A percentile compares a stretch with the other conserved stretches of the same genome.
Conservation (phyloP, 1,140 invertebrate species). For the Ridgeia piscesae region DNA sequence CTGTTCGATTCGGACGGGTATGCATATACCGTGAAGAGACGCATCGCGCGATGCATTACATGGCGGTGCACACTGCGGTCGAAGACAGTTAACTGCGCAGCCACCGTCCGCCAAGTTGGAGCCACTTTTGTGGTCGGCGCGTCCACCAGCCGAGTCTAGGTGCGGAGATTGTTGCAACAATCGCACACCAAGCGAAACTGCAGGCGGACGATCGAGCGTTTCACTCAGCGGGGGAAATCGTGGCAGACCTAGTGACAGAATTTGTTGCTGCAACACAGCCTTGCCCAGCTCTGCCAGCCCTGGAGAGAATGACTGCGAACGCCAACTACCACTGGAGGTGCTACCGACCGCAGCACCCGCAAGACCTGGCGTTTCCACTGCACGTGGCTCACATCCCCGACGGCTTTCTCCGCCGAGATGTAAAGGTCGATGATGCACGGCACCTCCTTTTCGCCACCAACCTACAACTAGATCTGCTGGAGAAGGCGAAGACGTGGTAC, state of each 20-base stretch:
- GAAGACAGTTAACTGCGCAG: not conserved
- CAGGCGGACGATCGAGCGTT: too few relatives aligned
- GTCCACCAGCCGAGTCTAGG: not conserved
- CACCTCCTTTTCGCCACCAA: constrained; percentile 8
- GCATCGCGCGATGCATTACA: not conserved
- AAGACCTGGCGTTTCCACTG: not conserved
- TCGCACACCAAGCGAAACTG: too few relatives aligned
- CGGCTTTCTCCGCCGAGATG: not conserved
- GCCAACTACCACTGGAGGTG: not conserved
- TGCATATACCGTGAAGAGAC: not conserved
- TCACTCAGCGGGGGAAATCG: too few relatives aligned
- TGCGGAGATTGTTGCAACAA: too few relatives aligned
- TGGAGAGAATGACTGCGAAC: constrained; percentile 4
- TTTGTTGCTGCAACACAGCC: not conserved
- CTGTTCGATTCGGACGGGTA: not conserved
- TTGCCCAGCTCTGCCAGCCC: not conserved
- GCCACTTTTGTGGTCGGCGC: not conserved
- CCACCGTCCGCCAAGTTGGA: not conserved
- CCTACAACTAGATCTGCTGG: constrained; percentile 8
- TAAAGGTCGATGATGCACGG: not conserved
- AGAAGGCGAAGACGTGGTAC: constrained; percentile 15
- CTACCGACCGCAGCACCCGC: not conserved
- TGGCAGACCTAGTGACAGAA: too few relatives aligned
- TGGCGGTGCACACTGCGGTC: not conserved
- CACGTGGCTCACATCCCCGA: not conserved